Percentiles rank a stretch among this genome's conserved stretches.
These are phyloP conservation scores for Sus cebifrons DNA, from an alignment of 2,797 vertebrate genomes.

Conservation along the genomic window DNA sequence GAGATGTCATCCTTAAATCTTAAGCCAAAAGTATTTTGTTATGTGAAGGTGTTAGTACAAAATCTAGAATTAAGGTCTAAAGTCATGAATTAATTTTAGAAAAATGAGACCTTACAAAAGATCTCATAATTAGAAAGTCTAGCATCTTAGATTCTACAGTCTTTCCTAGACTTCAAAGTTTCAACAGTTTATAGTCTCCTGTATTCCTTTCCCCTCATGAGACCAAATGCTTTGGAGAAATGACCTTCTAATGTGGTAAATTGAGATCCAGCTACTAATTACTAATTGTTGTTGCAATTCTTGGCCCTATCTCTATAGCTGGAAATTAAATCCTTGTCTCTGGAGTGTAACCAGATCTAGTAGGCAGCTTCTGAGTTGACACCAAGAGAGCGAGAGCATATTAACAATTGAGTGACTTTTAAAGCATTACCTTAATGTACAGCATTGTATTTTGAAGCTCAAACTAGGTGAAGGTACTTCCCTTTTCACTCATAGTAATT, in stretches of 20 bases:
- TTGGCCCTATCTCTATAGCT: constrained; percentile 88
- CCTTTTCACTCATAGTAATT: constrained; percentile 85
- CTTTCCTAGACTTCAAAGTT: constrained; percentile 69
- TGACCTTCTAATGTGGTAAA: constrained; percentile 86
- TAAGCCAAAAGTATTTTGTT: constrained; percentile 31
- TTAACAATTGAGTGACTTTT: constrained; percentile 88
- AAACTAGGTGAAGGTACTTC: constrained; percentile 84
- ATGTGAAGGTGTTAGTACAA: neutral
- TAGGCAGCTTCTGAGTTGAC: constrained; percentile 84
- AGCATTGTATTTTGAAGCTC: constrained; percentile 84
- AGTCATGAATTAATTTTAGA: constrained; percentile 5
- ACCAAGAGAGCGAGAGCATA: constrained; percentile 72
- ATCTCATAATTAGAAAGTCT: constrained; percentile 32
- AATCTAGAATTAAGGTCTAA: neutral
- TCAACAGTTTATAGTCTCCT: constrained; percentile 64
- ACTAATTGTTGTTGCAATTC: constrained; percentile 90
- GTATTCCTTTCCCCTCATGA: constrained; percentile 63
- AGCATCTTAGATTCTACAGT: constrained; percentile 56
- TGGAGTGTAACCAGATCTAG: constrained; percentile 88
- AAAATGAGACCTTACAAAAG: constrained; percentile 38
- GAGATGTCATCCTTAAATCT: neutral
- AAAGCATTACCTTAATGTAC: constrained; percentile 87
- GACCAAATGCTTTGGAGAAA: constrained; percentile 85
- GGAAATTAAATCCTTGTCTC: constrained; percentile 89
- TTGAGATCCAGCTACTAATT: constrained; percentile 89